Conservation (phyloP, 2,113 vertebrate genomes). For the Mastomys coucha region DNA sequence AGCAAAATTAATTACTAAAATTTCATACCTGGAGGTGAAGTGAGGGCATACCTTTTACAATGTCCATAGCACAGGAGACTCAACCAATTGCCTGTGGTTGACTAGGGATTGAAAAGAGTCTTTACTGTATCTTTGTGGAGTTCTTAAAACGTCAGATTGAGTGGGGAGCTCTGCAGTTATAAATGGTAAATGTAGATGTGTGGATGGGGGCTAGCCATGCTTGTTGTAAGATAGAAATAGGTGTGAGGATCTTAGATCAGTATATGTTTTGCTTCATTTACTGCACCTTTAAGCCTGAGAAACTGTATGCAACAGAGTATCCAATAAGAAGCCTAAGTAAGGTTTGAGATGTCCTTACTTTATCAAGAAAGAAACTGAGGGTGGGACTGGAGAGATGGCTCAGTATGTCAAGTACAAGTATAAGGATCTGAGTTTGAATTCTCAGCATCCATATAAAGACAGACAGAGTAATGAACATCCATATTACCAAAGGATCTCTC, state of each 20-base stretch:
- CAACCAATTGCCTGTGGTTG: neutral
- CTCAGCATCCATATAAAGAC: neutral
- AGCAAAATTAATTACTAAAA: constrained; percentile 65
- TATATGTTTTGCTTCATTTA: neutral
- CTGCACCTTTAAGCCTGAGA: neutral
- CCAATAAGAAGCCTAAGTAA: neutral
- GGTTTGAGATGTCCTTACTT: neutral
- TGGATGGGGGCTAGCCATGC: neutral
- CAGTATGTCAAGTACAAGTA: neutral
- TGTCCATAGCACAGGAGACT: neutral
- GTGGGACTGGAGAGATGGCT: neutral
- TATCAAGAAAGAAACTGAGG: neutral
- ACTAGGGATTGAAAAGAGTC: neutral
- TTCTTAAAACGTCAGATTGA: neutral
- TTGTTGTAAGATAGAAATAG: neutral
- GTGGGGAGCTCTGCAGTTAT: neutral
- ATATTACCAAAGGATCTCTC: neutral
- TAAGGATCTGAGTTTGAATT: neutral
- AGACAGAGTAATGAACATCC: neutral
- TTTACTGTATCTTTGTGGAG: neutral
- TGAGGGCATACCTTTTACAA: neutral
- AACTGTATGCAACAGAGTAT: neutral
- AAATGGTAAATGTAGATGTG: neutral
- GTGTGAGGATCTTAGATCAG: neutral
- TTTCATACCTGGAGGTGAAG: neutral